Conservation (phyloP, 2,113 vertebrate genomes). For the Eolophus roseicapilla region DNA sequence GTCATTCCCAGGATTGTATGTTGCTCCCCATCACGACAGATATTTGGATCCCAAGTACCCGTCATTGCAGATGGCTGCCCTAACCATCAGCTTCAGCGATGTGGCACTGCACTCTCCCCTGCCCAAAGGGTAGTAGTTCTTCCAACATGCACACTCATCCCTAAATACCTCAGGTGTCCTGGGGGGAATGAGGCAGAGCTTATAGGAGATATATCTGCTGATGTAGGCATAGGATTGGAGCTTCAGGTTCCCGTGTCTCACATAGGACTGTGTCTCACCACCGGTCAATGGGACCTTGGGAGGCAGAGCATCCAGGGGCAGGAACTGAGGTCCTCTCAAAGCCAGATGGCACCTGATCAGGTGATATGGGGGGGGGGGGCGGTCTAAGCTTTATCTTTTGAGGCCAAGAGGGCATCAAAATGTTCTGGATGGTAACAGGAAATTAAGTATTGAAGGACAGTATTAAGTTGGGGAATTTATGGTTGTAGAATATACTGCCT, state of each 20-base stretch:
- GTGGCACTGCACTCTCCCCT: neutral
- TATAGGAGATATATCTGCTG: neutral
- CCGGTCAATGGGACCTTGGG: neutral
- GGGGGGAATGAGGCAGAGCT: neutral
- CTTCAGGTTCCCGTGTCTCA: neutral
- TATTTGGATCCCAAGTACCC: neutral
- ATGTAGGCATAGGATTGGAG: neutral
- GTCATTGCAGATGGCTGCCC: too few species aligned
- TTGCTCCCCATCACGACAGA: too few species aligned
- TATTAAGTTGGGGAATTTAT: neutral
- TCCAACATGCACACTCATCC: neutral
- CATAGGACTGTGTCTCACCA: neutral
- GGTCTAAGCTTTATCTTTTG: neutral
- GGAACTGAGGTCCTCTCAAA: neutral
- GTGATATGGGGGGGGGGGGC: neutral
- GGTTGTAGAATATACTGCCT: neutral
- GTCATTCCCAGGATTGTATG: neutral
- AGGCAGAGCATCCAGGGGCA: neutral
- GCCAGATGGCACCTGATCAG: neutral
- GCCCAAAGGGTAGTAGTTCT: neutral
- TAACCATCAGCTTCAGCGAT: fast-evolving
- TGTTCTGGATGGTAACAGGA: neutral
- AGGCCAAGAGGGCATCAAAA: neutral
- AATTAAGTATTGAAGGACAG: neutral
- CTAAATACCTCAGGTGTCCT: neutral